Evolutionary conservation across 2,797 vertebrate species (phyloP).

Genomic region (Microcaecilia unicolor): DNA sequence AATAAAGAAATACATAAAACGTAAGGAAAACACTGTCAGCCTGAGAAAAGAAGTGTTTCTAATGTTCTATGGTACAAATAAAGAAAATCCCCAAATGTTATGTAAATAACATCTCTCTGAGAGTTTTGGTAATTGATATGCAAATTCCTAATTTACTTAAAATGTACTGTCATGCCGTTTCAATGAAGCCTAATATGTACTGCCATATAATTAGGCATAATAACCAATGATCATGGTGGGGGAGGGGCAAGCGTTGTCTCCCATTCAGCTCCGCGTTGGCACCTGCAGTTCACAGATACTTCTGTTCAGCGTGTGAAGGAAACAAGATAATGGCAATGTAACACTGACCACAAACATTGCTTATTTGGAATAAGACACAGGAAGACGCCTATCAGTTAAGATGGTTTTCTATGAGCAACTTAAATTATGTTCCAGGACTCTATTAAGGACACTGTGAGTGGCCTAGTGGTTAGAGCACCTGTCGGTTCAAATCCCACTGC

Average conservation of each 20-base stretch:
- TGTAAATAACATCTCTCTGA: slow-evolving; percentile 37
- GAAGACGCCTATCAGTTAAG: slow-evolving; percentile 45
- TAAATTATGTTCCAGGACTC: slow-evolving; percentile 29
- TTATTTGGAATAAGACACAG: slow-evolving; percentile 41
- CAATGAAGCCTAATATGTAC: slow-evolving; percentile 45
- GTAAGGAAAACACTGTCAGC: too few species aligned
- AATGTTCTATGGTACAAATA: slow-evolving; percentile 8
- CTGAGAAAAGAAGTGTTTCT: slow-evolving; percentile 12
- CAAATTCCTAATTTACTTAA: slow-evolving; percentile 51
- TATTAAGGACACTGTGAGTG: too few species aligned
- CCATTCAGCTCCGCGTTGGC: slow-evolving; percentile 36
- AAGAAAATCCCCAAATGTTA: slow-evolving; percentile 16
- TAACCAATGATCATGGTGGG: slow-evolving; percentile 39
- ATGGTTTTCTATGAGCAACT: slow-evolving; percentile 24
- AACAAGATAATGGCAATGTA: slow-evolving; percentile 51
- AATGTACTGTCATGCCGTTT: slow-evolving; percentile 36
- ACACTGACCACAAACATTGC: slow-evolving; percentile 50
- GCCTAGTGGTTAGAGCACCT: too few species aligned
- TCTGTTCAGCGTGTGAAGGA: slow-evolving; percentile 40
- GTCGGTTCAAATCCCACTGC: too few species aligned
- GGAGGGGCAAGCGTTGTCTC: slow-evolving; percentile 10
- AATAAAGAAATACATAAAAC: too few species aligned
- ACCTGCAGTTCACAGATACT: slow-evolving; percentile 52
- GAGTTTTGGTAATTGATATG: slow-evolving; percentile 43
- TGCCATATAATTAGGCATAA: slow-evolving; percentile 51